These are phyloP conservation scores for Lacerta bilineata DNA, from an alignment of 2,797 vertebrate genomes.

Conservation along the genomic window DNA sequence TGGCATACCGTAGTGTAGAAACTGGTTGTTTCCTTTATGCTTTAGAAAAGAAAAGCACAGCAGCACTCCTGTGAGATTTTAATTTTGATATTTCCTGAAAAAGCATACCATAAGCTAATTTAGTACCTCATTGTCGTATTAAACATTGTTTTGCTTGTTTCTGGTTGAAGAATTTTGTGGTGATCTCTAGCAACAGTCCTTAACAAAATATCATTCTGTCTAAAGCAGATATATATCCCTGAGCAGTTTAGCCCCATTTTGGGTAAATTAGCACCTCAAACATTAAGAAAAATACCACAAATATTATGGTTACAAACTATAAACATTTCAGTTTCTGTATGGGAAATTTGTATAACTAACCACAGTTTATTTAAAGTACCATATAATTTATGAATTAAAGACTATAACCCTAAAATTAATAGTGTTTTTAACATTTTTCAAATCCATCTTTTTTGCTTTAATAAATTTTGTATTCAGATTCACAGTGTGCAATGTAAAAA, in stretches of 20 bases:
- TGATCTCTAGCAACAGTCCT: constrained; percentile 68
- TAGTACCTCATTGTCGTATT: constrained; percentile 57
- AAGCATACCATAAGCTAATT: constrained; percentile 62
- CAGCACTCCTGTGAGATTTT: constrained; percentile 26
- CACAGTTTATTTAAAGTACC: background rate
- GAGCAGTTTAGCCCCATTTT: constrained; percentile 66
- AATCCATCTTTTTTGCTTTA: background rate
- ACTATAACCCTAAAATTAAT: background rate
- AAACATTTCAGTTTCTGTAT: constrained; percentile 2
- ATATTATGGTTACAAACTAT: constrained; percentile 34
- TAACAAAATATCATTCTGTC: constrained; percentile 67
- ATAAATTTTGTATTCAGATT: background rate
- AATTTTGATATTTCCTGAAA: constrained; percentile 51
- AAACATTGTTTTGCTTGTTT: constrained; percentile 67
- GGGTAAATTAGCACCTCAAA: constrained; percentile 66
- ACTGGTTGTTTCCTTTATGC: background rate
- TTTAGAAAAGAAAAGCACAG: constrained; percentile 53
- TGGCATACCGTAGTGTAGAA: background rate
- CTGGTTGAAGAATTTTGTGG: constrained; percentile 74
- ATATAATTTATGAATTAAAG: background rate
- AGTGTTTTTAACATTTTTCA: constrained; percentile 11
- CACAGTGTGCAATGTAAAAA: background rate
- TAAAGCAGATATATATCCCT: constrained; percentile 66
- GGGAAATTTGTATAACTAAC: background rate
- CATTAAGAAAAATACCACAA: constrained; percentile 53